Evolutionary conservation across 1,140 invertebrate genomes (phyloP).

Genomic region (Pogonognathellus flavescens): DNA sequence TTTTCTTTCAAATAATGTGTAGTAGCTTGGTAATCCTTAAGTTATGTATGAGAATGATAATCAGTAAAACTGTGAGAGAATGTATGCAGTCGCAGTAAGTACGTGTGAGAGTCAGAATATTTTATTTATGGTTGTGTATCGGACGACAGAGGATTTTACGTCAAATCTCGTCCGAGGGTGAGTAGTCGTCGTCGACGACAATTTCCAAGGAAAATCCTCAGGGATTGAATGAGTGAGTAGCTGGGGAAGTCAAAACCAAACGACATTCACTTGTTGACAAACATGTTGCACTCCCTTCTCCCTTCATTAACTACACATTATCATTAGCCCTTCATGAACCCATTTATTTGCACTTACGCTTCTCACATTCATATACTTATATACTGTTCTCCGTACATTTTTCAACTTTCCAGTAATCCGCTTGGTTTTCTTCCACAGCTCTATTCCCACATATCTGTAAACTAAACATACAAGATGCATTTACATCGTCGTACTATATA

Average conservation of each 20-base stretch:
- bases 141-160: neutral
- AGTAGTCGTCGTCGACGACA: constrained; percentile 1
- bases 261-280: constrained; percentile 65
- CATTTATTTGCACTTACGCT: constrained; percentile 64
- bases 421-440: constrained; percentile 51
- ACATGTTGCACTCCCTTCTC: constrained; percentile 63
- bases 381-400: too few relatives aligned
- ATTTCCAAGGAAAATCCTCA: constrained; percentile 43
- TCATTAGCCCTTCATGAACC: constrained; percentile 64
- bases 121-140: neutral
- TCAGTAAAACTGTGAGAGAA: neutral
- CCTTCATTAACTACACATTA: constrained; percentile 65
- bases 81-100: neutral
- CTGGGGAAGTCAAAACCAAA: constrained; percentile 51
- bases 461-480: neutral
- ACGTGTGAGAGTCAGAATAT: too few relatives aligned
- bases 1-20: neutral
- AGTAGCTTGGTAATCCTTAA: neutral
- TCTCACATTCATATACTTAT: neutral
- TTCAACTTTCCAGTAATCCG: constrained; percentile 5
- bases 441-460: constrained; percentile 1
- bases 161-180: neutral
- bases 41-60: neutral
- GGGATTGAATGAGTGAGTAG: constrained; percentile 37
- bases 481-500: neutral